Conservation (phyloP, 2,797 vertebrate species). For the Gastrophryne carolinensis region DNA sequence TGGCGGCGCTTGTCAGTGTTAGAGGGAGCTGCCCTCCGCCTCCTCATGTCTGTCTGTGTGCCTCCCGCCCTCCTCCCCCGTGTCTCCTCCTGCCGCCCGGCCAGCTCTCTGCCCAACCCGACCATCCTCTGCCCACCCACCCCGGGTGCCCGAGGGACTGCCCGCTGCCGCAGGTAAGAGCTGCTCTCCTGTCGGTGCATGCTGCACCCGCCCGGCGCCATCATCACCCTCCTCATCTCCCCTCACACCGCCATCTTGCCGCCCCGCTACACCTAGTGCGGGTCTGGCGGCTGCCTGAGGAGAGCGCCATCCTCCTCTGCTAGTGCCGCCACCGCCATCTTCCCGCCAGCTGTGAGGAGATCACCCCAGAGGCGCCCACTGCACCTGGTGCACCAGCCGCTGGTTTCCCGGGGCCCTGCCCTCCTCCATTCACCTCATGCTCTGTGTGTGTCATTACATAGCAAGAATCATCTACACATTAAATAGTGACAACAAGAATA, state of each 20-base stretch:
- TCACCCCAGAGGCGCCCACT: no score
- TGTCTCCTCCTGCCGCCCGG: constrained; percentile 15
- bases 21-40: no score
- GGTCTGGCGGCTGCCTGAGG: background rate
- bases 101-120: constrained; percentile 32
- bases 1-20: no score
- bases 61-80: constrained; percentile 28
- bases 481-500: no score
- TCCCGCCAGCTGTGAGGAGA: no score
- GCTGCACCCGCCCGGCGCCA: background rate
- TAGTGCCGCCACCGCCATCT: no score
- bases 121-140: no score
- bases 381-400: no score
- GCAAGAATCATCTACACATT: no score
- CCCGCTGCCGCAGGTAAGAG: constrained; percentile 48
- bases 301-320: background rate
- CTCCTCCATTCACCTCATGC: no score
- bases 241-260: constrained; percentile 47
- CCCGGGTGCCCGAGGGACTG: constrained; percentile 34
- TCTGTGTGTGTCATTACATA: no score
- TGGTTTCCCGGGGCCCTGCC: no score
- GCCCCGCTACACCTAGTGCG: background rate
- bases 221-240: constrained; percentile 21
- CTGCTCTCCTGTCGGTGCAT: background rate
- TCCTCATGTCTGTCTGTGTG: constrained; percentile 23